Percentiles rank a stretch among this genome's conserved stretches.
phyloP scores from a whole-genome alignment of 1,140 invertebrate species.

The Dinoponera quadriceps region DNA sequence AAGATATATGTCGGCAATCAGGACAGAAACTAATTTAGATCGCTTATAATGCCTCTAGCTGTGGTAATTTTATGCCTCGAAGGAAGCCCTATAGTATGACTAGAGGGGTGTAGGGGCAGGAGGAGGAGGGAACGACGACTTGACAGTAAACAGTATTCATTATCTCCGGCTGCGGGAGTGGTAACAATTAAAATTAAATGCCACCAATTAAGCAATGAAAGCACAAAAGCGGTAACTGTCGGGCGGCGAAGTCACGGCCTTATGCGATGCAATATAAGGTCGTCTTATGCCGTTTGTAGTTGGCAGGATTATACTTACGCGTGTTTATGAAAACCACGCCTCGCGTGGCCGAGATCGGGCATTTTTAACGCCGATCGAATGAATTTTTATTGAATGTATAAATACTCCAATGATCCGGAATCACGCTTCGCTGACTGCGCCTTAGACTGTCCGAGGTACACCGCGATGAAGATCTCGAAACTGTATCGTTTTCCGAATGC shows the following conservation, averaged over 20 bases:
- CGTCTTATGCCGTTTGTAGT: background rate
- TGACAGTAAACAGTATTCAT: constrained; percentile 10
- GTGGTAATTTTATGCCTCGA: background rate
- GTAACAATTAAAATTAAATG: constrained; percentile 42
- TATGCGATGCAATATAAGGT: background rate
- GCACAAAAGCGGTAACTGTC: constrained; percentile 26
- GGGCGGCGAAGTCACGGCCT: background rate
- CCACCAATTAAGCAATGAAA: constrained; percentile 46
- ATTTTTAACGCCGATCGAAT: constrained; percentile 67
- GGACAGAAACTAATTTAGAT: constrained; percentile 8
- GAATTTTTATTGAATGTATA: constrained; percentile 66
- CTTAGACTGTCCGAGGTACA: too few relatives aligned
- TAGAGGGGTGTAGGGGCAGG: background rate
- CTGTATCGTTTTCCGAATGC: too few relatives aligned
- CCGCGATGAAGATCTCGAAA: too few relatives aligned
- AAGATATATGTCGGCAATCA: background rate
- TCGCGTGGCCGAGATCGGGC: constrained; percentile 60
- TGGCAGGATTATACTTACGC: background rate
- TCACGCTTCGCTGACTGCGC: too few relatives aligned
- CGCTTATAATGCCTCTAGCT: background rate
- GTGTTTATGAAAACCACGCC: constrained; percentile 71
- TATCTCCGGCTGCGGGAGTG: background rate
- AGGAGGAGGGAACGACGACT: background rate
- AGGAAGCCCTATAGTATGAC: background rate
- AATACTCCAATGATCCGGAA: background rate